Evolutionary conservation across 2,797 vertebrate species (phyloP), one percentile per base, ranked within the genome.

Genomic region (Enteromius trimaculatus): DNA sequence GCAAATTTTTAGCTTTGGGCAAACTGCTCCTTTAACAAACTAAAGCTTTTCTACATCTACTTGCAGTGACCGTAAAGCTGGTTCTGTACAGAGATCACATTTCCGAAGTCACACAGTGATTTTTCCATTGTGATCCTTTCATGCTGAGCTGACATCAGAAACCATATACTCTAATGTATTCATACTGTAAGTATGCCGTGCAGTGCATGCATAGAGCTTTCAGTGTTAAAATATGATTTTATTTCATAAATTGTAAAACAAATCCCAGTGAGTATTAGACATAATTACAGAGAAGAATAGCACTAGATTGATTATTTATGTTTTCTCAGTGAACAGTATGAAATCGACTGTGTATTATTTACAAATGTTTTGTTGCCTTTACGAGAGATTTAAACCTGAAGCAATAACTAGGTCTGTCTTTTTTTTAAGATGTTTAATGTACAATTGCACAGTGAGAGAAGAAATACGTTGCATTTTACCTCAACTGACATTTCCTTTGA

Each of bases 281-380:
- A 0, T 4, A 37, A 6, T 44, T 39, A 17, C 19, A 9, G 10
- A 8, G 23, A 64, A 44, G 51, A 83, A 76, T 31, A 83, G 58
- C 29, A 9, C 19, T 34, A n/a, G 55, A 76, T 81, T 70, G 62
- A 47, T 31, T 81, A 47, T 75, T 49, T 79, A 58, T 47, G 58
- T 77, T 84, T 86, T 69, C 64, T 23, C 71, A 34, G 77, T 70
- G 17, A 85, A 77, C 37, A 62, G 44, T 74, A 64, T 64, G 8
- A 78, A 34, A 69, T 71, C 72, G 64, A 29, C 19, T 23, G 81
- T 78, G 64, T 84, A 82, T 82, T 84, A 81, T 85, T 83, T 83
- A 84, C 84, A 70, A 80, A 87, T 86, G 49, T 80, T 68, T 76
- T 79, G 44, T 79, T 86, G 84, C 87, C 81, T 93, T 86, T 90